Evolutionary conservation across 1,140 invertebrate genomes (phyloP).

Genomic region (Macrosteles quadrilineatus): DNA sequence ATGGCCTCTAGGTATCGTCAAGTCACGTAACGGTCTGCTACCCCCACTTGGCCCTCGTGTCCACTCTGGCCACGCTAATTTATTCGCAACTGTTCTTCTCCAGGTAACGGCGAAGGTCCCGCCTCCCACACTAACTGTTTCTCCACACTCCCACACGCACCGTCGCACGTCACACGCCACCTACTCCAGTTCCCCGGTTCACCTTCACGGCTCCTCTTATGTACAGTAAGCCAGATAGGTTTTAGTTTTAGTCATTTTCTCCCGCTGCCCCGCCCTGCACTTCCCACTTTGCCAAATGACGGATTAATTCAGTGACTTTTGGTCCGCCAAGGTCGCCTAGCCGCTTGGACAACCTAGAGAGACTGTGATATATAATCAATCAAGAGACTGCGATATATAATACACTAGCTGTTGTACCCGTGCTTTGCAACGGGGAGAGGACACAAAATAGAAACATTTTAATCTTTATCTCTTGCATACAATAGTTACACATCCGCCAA

Average conservation of each 20-base stretch:
- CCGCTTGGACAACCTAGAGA: background rate
- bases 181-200: background rate
- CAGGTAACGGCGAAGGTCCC: background rate
- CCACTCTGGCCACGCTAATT: background rate
- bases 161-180: background rate
- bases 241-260: background rate
- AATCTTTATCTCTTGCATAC: too few species aligned
- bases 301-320: background rate
- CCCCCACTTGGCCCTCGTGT: background rate
- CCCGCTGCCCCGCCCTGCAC: slow-evolving; percentile 2
- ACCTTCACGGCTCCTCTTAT: background rate
- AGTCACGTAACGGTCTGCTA: too few species aligned
- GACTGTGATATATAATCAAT: too few species aligned
- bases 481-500: too few species aligned
- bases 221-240: background rate
- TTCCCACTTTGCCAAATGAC: slow-evolving; percentile 7
- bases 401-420: too few species aligned
- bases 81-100: background rate
- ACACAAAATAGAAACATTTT: too few species aligned
- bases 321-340: background rate
- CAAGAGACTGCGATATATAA: too few species aligned
- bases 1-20: too few species aligned
- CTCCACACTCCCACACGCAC: background rate
- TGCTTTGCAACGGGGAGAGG: too few species aligned
- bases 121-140: slow-evolving; percentile 3